These are phyloP conservation scores for Drosophila mulleri DNA, from an alignment of 2,888 invertebrate genomes.

Conservation along the genomic window DNA sequence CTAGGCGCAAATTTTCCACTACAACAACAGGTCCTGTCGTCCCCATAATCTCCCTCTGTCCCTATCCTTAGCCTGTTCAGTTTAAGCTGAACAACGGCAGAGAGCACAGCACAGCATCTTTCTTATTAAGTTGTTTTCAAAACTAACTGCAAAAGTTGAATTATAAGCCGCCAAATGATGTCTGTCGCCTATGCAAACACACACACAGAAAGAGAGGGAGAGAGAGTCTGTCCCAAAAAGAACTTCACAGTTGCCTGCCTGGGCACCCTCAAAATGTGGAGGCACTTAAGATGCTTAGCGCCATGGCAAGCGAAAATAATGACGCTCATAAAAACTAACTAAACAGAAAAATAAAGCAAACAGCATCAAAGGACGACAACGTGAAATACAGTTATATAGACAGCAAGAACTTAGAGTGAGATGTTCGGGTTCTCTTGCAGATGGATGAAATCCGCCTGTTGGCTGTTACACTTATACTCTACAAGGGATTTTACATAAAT, in stretches of 20 bases:
- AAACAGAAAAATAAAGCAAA: conserved; percentile 70
- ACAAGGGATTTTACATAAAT: background rate
- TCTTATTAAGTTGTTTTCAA: conserved; percentile 63
- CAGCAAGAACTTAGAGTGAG: conserved; percentile 6
- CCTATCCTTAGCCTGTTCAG: background rate
- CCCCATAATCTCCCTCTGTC: background rate
- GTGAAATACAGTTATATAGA: conserved; percentile 51
- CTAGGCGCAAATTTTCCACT: conserved; percentile 22
- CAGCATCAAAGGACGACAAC: conserved; percentile 53
- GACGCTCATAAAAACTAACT: conserved; percentile 80
- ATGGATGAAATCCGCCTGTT: conserved; percentile 23
- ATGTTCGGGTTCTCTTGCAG: conserved; percentile 13
- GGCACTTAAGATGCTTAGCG: conserved; percentile 80
- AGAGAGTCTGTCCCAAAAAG: conserved; percentile 2
- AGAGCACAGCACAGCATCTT: conserved; percentile 25
- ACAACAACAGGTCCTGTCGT: conserved; percentile 6
- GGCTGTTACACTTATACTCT: conserved; percentile 25
- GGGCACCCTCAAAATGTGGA: conserved; percentile 33
- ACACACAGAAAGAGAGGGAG: background rate
- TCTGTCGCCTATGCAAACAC: conserved; percentile 70
- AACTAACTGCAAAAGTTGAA: conserved; percentile 72
- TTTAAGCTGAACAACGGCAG: conserved; percentile 24
- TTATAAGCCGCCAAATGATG: conserved; percentile 71
- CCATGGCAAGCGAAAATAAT: conserved; percentile 79
- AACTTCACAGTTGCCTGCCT: conserved; percentile 8